Conservation (phyloP, 2,888 invertebrate species). For the Steinernema hermaphroditum region DNA sequence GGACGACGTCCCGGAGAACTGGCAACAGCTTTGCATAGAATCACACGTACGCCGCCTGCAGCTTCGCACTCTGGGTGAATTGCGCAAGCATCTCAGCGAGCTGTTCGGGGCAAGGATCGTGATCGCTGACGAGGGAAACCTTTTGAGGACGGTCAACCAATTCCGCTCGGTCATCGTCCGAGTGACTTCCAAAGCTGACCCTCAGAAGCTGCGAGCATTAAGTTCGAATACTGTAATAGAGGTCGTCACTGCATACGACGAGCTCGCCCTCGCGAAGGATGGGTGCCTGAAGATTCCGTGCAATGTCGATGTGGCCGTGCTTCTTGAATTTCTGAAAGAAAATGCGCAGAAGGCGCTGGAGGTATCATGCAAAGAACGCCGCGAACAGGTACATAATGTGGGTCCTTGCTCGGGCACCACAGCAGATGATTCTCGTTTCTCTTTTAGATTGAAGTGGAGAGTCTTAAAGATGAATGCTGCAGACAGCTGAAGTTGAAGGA, state of each 20-base stretch:
- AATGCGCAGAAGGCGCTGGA: slow-evolving; percentile 40
- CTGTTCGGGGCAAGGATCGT: slow-evolving; percentile 51
- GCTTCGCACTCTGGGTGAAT: slow-evolving; percentile 45
- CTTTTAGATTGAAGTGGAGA: slow-evolving; percentile 36
- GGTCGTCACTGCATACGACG: slow-evolving; percentile 54
- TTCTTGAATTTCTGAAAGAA: slow-evolving; percentile 53
- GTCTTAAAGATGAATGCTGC: slow-evolving; percentile 22
- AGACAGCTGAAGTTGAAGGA: slow-evolving; percentile 33
- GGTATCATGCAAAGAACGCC: slow-evolving; percentile 38
- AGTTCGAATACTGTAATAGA: slow-evolving; percentile 35
- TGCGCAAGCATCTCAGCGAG: slow-evolving; percentile 46
- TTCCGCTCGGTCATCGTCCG: slow-evolving; percentile 41
- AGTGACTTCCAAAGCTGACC: slow-evolving; percentile 32
- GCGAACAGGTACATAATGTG: slow-evolving; percentile 31
- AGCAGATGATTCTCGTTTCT: background rate
- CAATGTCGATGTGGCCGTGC: slow-evolving; percentile 57
- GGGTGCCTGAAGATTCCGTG: slow-evolving; percentile 61
- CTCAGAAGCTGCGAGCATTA: slow-evolving; percentile 24
- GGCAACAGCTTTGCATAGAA: slow-evolving; percentile 55
- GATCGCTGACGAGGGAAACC: slow-evolving; percentile 37
- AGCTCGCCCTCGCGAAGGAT: slow-evolving; percentile 53
- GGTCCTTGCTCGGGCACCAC: background rate
- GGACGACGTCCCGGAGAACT: slow-evolving; percentile 63
- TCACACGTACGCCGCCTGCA: slow-evolving; percentile 50
- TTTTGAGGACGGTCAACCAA: slow-evolving; percentile 42